Conservation (phyloP, 2,113 vertebrate genomes). For the Sinocyclocheilus anshuiensis region DNA sequence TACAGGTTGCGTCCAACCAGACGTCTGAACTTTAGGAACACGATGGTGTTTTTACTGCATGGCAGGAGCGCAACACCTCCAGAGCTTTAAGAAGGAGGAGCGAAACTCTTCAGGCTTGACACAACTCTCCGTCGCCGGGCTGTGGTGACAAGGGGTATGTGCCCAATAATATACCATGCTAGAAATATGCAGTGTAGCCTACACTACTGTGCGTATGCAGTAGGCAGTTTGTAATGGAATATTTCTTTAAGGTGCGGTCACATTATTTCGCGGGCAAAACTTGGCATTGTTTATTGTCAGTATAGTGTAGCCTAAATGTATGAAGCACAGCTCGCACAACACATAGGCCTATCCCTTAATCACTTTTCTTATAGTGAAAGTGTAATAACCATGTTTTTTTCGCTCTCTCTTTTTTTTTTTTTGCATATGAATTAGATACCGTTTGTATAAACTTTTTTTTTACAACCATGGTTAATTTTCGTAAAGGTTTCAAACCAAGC, state of each 20-base stretch:
- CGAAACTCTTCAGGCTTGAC: slow-evolving; percentile 4
- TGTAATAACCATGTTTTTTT: background rate
- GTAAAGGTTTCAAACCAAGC: background rate
- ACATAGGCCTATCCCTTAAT: too few species aligned
- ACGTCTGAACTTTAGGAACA: background rate
- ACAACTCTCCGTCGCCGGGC: slow-evolving; percentile 18
- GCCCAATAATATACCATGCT: background rate
- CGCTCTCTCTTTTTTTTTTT: too few species aligned
- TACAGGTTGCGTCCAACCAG: slow-evolving; percentile 3
- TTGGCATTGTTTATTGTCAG: background rate
- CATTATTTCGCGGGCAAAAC: too few species aligned
- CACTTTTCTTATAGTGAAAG: background rate
- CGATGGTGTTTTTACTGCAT: slow-evolving; percentile 16
- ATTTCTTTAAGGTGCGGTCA: too few species aligned
- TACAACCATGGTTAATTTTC: too few species aligned
- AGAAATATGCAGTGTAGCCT: background rate
- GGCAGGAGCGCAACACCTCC: slow-evolving; percentile 34
- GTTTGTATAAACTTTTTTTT: too few species aligned
- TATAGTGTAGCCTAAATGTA: background rate
- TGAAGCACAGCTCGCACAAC: background rate
- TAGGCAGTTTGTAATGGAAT: background rate
- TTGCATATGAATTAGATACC: too few species aligned
- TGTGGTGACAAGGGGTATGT: slow-evolving; percentile 14
- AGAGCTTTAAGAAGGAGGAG: slow-evolving; percentile 30
- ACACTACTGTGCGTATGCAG: background rate